These are phyloP conservation scores for Nymphicus hollandicus DNA, from an alignment of 2,113 vertebrate species.

Conservation along the genomic window DNA sequence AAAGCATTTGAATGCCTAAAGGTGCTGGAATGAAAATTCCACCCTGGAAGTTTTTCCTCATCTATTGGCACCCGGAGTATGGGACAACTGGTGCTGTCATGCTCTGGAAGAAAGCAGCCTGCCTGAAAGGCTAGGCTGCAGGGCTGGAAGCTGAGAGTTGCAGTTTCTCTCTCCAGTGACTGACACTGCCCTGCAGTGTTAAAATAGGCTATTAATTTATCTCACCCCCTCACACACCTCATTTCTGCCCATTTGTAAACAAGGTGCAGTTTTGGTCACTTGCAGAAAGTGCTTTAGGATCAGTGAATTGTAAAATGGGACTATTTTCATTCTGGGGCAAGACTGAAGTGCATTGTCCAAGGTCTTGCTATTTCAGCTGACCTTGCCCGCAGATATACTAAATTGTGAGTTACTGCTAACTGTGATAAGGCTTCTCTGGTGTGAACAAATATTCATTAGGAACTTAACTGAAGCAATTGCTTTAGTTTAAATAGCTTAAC, in stretches of 20 bases:
- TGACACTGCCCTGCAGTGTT: neutral
- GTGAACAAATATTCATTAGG: slow-evolving; percentile 26
- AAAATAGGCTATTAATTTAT: neutral
- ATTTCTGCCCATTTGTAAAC: neutral
- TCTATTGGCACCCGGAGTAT: neutral
- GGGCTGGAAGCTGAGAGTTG: neutral
- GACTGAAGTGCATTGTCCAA: neutral
- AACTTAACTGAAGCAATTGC: neutral
- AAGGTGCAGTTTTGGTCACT: neutral
- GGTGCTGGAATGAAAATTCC: neutral
- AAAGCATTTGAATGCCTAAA: neutral
- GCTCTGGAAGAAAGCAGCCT: neutral
- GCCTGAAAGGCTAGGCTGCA: neutral
- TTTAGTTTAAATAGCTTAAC: slow-evolving; percentile 1
- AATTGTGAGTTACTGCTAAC: neutral
- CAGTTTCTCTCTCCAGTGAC: neutral
- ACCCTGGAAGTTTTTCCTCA: neutral
- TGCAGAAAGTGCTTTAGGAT: neutral
- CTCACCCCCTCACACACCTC: neutral
- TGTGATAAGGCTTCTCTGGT: neutral
- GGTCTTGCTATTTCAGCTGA: neutral
- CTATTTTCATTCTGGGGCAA: neutral
- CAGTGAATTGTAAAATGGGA: neutral
- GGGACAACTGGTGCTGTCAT: neutral
- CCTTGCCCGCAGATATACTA: neutral